phyloP scores from a whole-genome alignment of 2,797 vertebrate genomes.

The Chelonia mydas region DNA sequence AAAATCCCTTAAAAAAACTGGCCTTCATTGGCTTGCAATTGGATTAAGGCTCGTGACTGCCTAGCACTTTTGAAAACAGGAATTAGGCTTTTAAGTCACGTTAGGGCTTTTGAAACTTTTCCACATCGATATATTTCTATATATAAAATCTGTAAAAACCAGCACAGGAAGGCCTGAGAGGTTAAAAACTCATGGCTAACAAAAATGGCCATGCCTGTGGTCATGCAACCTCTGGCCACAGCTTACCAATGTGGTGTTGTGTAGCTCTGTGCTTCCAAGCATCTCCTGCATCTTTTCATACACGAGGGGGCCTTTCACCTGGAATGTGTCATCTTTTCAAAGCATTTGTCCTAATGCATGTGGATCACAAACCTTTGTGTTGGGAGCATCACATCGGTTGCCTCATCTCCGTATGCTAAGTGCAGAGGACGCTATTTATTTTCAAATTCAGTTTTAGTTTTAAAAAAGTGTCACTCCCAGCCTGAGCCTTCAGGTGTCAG shows the following conservation, averaged over 20 bases:
- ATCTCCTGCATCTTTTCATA: too few species aligned
- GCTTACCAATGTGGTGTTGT: fast-evolving
- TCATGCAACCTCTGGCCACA: fast-evolving
- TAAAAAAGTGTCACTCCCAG: too few species aligned
- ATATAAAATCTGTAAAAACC: too few species aligned
- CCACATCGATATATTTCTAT: too few species aligned
- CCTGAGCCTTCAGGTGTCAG: too few species aligned
- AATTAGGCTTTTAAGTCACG: not conserved
- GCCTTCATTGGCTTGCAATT: not conserved
- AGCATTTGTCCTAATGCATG: too few species aligned
- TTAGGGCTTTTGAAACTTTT: not conserved
- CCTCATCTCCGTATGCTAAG: fast-evolving
- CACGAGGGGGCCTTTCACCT: too few species aligned
- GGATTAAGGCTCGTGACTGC: not conserved
- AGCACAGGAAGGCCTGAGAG: not conserved
- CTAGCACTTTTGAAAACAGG: not conserved
- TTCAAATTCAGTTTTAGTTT: too few species aligned
- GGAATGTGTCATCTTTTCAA: too few species aligned
- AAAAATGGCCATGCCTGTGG: fast-evolving
- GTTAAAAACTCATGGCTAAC: not conserved
- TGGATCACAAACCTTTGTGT: fast-evolving
- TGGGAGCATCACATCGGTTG: fast-evolving
- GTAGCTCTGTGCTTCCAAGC: too few species aligned
- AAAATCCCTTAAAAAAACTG: too few species aligned
- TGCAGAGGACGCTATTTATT: too few species aligned